These are phyloP conservation scores for Podarcis cretensis DNA, from an alignment of 2,113 vertebrate species.

Conservation along the genomic window DNA sequence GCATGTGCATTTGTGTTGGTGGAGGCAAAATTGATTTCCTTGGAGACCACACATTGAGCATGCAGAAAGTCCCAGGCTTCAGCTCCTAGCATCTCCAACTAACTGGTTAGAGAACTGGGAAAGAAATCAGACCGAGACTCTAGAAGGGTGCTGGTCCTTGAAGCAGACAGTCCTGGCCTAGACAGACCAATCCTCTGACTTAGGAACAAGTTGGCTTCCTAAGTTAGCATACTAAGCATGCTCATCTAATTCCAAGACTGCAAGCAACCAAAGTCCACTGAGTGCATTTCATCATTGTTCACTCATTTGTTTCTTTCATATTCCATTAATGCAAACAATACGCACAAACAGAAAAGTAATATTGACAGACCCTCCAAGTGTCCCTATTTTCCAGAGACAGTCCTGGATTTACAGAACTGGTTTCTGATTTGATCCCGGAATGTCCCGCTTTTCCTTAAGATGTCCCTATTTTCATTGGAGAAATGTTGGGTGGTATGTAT, in stretches of 20 bases:
- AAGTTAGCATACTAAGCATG: background rate
- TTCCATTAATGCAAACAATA: rapidly evolving
- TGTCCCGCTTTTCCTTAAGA: too few species aligned
- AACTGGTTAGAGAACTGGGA: background rate
- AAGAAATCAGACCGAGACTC: background rate
- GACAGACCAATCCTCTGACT: background rate
- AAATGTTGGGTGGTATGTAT: too few species aligned
- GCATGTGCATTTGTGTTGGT: background rate
- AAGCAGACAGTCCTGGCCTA: background rate
- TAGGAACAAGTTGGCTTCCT: background rate
- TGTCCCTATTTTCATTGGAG: too few species aligned
- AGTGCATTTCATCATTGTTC: background rate
- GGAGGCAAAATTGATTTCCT: background rate
- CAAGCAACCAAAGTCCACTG: conserved; percentile 27
- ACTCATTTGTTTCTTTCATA: conserved; percentile 15
- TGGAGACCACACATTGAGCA: too few species aligned
- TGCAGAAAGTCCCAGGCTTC: too few species aligned
- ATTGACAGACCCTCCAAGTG: too few species aligned
- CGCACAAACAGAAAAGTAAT: background rate
- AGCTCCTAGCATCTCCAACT: background rate
- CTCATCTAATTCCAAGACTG: conserved; percentile 1
- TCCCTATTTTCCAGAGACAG: too few species aligned
- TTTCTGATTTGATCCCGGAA: too few species aligned
- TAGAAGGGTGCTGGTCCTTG: background rate
- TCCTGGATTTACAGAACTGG: too few species aligned